These are phyloP conservation scores for Iguana delicatissima DNA, from an alignment of 2,797 vertebrate species.

Conservation along the genomic window DNA sequence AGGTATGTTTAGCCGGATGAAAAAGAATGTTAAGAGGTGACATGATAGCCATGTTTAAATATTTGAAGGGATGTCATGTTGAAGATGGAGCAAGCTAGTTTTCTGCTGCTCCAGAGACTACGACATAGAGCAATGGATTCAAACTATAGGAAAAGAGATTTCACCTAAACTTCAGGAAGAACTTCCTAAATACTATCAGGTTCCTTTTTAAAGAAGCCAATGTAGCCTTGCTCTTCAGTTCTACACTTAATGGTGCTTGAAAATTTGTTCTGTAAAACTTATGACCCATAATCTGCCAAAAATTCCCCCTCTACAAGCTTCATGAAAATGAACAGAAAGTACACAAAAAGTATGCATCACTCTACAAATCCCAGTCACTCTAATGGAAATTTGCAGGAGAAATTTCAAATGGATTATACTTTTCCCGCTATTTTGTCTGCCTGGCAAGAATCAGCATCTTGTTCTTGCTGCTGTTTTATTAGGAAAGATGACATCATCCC, in stretches of 20 bases:
- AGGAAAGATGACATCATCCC: constrained; percentile 67
- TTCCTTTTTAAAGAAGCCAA: neutral
- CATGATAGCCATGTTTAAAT: too few species aligned
- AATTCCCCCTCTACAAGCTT: neutral
- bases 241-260: neutral
- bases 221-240: neutral
- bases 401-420: neutral
- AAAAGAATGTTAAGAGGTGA: too few species aligned
- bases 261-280: neutral
- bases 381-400: neutral
- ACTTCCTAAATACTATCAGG: too few species aligned
- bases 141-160: too few species aligned
- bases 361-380: neutral
- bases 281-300: neutral
- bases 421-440: neutral
- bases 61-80: too few species aligned
- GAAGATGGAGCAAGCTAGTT: too few species aligned
- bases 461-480: constrained; percentile 64
- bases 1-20: too few species aligned
- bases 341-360: too few species aligned
- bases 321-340: neutral
- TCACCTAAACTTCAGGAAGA: too few species aligned
- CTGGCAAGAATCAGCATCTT: constrained; percentile 50
- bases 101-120: too few species aligned
- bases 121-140: too few species aligned